These are phyloP conservation scores for Rhimphoctona megacephalus DNA, from an alignment of 2,888 invertebrate genomes.

Conservation along the genomic window DNA sequence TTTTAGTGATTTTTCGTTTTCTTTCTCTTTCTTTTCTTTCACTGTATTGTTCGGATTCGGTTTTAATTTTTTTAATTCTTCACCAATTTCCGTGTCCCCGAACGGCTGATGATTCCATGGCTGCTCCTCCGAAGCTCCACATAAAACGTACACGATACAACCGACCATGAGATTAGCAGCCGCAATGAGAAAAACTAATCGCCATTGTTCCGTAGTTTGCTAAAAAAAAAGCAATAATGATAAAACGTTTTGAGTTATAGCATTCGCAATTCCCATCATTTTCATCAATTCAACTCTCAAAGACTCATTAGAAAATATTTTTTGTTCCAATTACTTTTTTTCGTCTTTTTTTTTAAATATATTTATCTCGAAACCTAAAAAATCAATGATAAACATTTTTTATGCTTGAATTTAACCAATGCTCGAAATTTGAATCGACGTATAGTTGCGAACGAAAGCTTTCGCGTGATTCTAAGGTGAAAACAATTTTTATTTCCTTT, in stretches of 20 bases:
- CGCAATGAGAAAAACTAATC: conserved; percentile 80
- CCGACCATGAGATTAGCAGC: conserved; percentile 76
- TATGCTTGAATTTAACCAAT: too few species aligned
- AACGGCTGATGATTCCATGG: conserved; percentile 78
- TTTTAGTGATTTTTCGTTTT: conserved; percentile 48
- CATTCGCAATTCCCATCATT: too few species aligned
- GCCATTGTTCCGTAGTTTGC: conserved; percentile 83
- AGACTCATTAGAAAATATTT: too few species aligned
- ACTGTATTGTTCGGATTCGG: conserved; percentile 33
- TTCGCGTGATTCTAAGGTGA: too few species aligned
- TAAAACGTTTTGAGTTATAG: neutral
- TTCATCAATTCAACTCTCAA: too few species aligned
- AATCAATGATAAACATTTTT: too few species aligned
- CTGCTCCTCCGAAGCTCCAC: conserved; percentile 81
- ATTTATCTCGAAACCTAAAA: too few species aligned
- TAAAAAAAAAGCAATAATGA: conserved; percentile 63
- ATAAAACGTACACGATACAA: conserved; percentile 75
- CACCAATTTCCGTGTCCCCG: conserved; percentile 62
- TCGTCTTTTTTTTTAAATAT: too few species aligned
- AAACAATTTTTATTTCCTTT: too few species aligned
- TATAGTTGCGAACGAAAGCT: too few species aligned
- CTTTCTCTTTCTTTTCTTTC: conserved; percentile 22
- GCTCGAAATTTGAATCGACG: too few species aligned
- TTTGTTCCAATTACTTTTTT: too few species aligned
- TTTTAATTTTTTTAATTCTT: conserved; percentile 73